These are phyloP conservation scores for Cercocebus atys DNA, from an alignment of 2,113 vertebrate genomes.

Conservation along the genomic window DNA sequence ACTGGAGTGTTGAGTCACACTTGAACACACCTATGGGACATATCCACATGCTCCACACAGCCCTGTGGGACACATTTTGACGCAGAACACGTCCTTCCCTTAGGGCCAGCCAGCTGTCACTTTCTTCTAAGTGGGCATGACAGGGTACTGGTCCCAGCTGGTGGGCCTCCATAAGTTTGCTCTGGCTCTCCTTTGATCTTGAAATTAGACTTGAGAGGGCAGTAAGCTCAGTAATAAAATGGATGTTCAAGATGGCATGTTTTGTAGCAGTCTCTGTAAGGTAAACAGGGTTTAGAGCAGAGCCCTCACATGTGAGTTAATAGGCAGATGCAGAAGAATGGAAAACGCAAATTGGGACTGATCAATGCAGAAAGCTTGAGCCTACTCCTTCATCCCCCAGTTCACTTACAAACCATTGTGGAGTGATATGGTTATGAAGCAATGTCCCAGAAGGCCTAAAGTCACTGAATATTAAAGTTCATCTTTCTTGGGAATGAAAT, in stretches of 20 bases:
- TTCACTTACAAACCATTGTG: slow-evolving; percentile 15
- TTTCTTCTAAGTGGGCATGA: background rate
- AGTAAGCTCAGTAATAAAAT: slow-evolving; percentile 29
- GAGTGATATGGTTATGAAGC: background rate
- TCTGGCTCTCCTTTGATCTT: background rate
- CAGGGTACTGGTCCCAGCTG: background rate
- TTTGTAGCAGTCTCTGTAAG: background rate
- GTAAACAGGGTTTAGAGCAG: slow-evolving; percentile 22
- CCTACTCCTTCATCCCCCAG: background rate
- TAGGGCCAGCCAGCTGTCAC: background rate
- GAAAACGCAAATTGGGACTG: slow-evolving; percentile 10
- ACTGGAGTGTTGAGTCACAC: slow-evolving; percentile 12
- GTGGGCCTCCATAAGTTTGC: background rate
- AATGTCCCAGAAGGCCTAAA: slow-evolving; percentile 43
- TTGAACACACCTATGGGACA: background rate
- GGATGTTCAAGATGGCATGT: background rate
- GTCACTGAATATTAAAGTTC: background rate
- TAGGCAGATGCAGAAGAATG: background rate
- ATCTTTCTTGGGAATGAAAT: slow-evolving; percentile 29
- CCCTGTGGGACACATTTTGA: background rate
- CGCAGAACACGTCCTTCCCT: background rate
- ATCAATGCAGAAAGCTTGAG: slow-evolving; percentile 31
- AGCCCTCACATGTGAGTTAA: background rate
- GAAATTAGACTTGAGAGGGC: background rate
- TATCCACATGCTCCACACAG: background rate